These are phyloP conservation scores for Drosophila austrosaltans DNA, from an alignment of 2,888 invertebrate genomes.

Conservation along the genomic window DNA sequence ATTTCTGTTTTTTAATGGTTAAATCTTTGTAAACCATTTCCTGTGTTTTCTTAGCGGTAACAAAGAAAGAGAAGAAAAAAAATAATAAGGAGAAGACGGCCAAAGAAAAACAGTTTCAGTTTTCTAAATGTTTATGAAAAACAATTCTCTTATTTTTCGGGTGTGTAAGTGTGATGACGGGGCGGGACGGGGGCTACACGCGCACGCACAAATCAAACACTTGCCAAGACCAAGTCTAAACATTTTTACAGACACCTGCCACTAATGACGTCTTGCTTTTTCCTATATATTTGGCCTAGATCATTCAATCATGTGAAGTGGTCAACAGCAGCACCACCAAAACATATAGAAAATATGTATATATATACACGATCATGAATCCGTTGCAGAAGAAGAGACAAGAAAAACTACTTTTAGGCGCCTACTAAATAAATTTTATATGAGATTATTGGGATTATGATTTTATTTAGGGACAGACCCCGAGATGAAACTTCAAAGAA, in stretches of 20 bases:
- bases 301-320: constrained; percentile 77
- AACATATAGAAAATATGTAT: constrained; percentile 20
- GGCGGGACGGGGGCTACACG: constrained; percentile 10
- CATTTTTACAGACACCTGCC: constrained; percentile 80
- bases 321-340: constrained; percentile 47
- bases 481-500: constrained; percentile 39
- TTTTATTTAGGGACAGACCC: constrained; percentile 7
- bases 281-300: constrained; percentile 58
- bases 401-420: background rate
- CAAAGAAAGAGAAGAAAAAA: constrained; percentile 22
- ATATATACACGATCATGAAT: constrained; percentile 14
- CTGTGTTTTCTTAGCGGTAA: constrained; percentile 59
- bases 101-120: constrained; percentile 27
- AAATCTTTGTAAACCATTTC: constrained; percentile 62
- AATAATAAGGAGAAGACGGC: background rate
- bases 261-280: constrained; percentile 75
- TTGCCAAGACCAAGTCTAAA: constrained; percentile 68
- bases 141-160: constrained; percentile 41
- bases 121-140: constrained; percentile 69
- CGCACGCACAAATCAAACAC: constrained; percentile 68
- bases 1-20: constrained; percentile 38
- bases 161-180: background rate
- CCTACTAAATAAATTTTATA: constrained; percentile 11
- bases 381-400: constrained; percentile 45
- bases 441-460: constrained; percentile 59